Conservation (phyloP, 2,888 invertebrate species). For the Lydus trimaculatus region DNA sequence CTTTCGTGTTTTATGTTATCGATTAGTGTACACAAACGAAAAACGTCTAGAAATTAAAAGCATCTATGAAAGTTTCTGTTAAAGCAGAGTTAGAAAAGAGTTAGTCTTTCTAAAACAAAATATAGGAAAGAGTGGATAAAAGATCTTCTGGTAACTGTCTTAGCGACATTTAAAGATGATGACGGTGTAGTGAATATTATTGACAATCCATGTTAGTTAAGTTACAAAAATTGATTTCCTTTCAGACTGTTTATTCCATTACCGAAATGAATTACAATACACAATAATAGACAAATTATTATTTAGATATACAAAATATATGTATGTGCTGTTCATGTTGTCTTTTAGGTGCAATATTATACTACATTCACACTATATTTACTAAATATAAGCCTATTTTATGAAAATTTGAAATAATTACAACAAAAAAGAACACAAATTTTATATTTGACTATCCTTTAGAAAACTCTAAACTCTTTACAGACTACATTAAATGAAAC, state of each 20-base stretch:
- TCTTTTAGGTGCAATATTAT: conserved; percentile 38
- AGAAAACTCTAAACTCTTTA: neutral
- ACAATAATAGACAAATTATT: conserved; percentile 28
- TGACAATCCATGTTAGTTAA: too few relatives aligned
- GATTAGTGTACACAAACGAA: too few relatives aligned
- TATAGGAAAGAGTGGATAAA: too few relatives aligned
- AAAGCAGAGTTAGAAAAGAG: too few relatives aligned
- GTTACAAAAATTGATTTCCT: neutral
- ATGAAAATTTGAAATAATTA: neutral
- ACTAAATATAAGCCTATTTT: conserved; percentile 28
- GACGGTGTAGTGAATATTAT: too few relatives aligned
- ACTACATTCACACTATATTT: conserved; percentile 27
- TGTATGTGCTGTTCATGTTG: conserved; percentile 38
- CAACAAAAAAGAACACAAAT: conserved; percentile 25
- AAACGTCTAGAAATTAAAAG: too few relatives aligned
- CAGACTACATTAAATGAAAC: neutral
- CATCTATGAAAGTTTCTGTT: too few relatives aligned
- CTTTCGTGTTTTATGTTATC: too few relatives aligned
- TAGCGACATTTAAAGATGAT: too few relatives aligned
- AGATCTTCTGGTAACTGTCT: too few relatives aligned
- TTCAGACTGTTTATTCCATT: conserved; percentile 18
- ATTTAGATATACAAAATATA: conserved; percentile 44
- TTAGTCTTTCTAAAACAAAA: too few relatives aligned
- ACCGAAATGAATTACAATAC: conserved; percentile 22
- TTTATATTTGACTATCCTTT: neutral